Evolutionary conservation across 1,140 invertebrate genomes (phyloP).

Genomic region (Caenorhabditis remanei): DNA sequence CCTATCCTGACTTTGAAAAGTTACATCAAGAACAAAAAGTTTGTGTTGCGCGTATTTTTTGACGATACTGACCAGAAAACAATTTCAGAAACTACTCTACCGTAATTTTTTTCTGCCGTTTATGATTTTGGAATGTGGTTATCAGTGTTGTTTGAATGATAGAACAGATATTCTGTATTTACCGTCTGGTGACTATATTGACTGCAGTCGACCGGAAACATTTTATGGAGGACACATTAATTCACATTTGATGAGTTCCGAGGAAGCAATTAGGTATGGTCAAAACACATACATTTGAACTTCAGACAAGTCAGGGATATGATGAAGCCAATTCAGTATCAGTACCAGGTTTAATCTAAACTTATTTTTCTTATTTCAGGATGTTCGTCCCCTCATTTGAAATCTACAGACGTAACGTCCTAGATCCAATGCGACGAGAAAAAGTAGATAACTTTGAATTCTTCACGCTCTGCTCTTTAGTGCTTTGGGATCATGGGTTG

Average conservation of each 20-base stretch:
- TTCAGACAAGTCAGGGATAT: too few species aligned
- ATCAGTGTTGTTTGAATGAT: constrained; percentile 51
- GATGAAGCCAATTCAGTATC: too few species aligned
- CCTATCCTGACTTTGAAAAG: constrained; percentile 48
- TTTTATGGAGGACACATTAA: constrained; percentile 46
- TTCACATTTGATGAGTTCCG: constrained; percentile 44
- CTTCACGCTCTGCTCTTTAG: constrained; percentile 57
- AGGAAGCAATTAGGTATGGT: constrained; percentile 52
- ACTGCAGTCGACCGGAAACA: constrained; percentile 57
- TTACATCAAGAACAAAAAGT: constrained; percentile 58
- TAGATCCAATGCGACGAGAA: constrained; percentile 56
- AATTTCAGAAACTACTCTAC: constrained; percentile 55
- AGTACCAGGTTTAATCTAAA: too few species aligned
- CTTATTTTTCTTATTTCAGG: not conserved
- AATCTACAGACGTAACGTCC: constrained; percentile 56
- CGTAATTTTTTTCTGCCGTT: constrained; percentile 58
- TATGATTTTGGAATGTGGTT: constrained; percentile 58
- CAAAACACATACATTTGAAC: not conserved
- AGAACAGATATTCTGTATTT: constrained; percentile 60
- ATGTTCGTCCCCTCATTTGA: constrained; percentile 58
- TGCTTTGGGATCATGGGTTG: constrained; percentile 62
- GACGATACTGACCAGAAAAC: not conserved
- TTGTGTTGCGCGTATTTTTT: not conserved
- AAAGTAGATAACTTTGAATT: constrained; percentile 57
- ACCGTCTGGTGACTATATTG: constrained; percentile 59